Base-by-base conservation (phyloP, 2,113 vertebrate genomes). In the Pelmatolapia mariae region DNA sequence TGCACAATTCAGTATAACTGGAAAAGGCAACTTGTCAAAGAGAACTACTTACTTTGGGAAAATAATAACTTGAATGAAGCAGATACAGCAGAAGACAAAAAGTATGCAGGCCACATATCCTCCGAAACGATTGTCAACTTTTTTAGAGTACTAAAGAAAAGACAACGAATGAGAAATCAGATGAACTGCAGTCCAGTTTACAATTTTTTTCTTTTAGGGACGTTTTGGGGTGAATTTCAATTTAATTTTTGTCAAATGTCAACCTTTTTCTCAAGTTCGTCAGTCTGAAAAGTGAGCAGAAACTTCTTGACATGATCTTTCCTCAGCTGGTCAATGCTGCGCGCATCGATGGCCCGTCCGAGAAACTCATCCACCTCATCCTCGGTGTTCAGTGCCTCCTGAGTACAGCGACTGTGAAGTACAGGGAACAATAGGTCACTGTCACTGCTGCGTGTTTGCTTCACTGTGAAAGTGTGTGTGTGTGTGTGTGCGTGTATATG, bases 341-440 rank as follows among this genome's bases (percentile, higher is more conserved):
- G 97, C 1, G 98, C 98, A 0, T 99, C 98, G 0, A 99, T 99
- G 95, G 98, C 98, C 1, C 98, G 97, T 76, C 97, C 97, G 56
- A 99, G 96, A 94, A 99, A 99, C 93, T 99, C 98, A 0, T 99
- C 98, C 40, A 99, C 98, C 93, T 99, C 98, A 0, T 99, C 98
- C 94, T 99, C 98, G 0, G 98, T 98, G 94, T 99, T 99, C 87
- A 98, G 78, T 76, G 98, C 95, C 92, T 99, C 98, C 95, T 99
- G 98, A 47, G 96, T 95, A 19, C 98, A 97, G 33, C 98, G 97
- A 94, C 98, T 99, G 36, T 31, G 43, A 76, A 79, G 86, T 4
- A 80, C 59, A 54, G 8, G 40, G 36, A 86, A 90, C 83, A 94
- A 82, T 50, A 89, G 66, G 63, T 91, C 84, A 91, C 33, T 18